phyloP scores from a whole-genome alignment of 1,140 invertebrate species.

The Nautilus pompilius region DNA sequence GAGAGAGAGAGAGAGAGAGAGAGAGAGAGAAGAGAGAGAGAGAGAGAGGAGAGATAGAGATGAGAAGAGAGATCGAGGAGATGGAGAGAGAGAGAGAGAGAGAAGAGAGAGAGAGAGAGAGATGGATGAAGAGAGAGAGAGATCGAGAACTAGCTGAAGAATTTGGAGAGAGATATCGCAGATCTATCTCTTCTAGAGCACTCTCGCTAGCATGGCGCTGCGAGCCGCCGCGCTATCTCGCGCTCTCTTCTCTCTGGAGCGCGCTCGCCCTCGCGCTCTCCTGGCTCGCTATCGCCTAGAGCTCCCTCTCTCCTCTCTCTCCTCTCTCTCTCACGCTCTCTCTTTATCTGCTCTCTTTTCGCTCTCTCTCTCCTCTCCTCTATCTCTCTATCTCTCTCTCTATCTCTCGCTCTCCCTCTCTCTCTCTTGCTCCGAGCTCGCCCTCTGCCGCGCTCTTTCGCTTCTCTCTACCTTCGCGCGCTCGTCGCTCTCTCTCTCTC shows the following conservation, averaged over 20 bases:
- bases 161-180: too few relatives aligned
- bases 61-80: too few relatives aligned
- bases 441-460: neutral
- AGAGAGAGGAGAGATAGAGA: too few relatives aligned
- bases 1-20: too few relatives aligned
- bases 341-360: neutral
- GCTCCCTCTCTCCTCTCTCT: constrained; percentile 1
- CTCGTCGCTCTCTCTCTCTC: neutral
- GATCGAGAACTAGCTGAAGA: too few relatives aligned
- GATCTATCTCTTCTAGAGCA: too few relatives aligned
- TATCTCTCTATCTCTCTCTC: neutral
- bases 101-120: too few relatives aligned
- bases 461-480: neutral
- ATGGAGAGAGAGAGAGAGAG: too few relatives aligned
- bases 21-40: too few relatives aligned
- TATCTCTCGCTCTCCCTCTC: neutral
- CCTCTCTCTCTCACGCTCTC: neutral
- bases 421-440: neutral
- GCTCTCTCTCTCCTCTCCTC: constrained; percentile 4
- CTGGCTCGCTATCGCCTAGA: neutral
- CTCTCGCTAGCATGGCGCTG: too few relatives aligned
- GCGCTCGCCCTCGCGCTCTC: neutral
- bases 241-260: neutral
- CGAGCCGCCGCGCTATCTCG: too few relatives aligned
- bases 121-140: too few relatives aligned